Conservation (phyloP, 2,797 vertebrate genomes). For the Emydoidea blandingii region DNA sequence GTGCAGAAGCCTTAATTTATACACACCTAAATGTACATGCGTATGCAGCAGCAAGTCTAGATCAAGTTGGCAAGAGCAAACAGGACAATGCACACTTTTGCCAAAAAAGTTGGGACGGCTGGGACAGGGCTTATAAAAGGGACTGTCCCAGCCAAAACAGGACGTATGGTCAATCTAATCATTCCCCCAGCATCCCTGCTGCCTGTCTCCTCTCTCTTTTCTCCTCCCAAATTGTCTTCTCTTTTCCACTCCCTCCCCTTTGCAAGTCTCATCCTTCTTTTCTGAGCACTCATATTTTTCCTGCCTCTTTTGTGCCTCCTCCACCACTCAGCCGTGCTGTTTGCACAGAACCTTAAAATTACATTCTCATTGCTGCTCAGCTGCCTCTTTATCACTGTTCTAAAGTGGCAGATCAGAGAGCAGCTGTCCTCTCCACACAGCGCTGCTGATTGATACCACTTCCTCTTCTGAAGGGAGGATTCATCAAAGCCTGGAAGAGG, state of each 20-base stretch:
- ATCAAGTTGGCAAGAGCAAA: no score
- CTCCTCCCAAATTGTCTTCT: not conserved
- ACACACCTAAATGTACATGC: not conserved
- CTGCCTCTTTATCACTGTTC: not conserved
- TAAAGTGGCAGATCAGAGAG: constrained; percentile 9
- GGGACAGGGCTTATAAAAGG: no score
- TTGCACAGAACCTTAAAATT: not conserved
- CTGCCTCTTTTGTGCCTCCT: not conserved
- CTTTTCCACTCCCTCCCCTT: not conserved
- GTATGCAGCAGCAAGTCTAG: not conserved
- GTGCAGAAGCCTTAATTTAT: not conserved
- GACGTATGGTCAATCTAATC: not conserved
- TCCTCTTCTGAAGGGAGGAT: constrained; percentile 13
- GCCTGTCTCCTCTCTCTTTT: not conserved
- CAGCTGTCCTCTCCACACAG: not conserved
- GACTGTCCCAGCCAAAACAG: no score
- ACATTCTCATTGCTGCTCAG: not conserved
- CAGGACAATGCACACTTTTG: no score
- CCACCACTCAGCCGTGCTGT: not conserved
- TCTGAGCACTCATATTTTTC: not conserved
- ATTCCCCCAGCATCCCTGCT: not conserved
- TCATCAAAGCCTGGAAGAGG: not conserved
- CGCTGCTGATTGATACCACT: not conserved
- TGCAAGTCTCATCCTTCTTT: not conserved
- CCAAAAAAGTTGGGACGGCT: no score